These are phyloP conservation scores for Tuta absoluta DNA, from an alignment of 2,888 invertebrate genomes.

Conservation along the genomic window DNA sequence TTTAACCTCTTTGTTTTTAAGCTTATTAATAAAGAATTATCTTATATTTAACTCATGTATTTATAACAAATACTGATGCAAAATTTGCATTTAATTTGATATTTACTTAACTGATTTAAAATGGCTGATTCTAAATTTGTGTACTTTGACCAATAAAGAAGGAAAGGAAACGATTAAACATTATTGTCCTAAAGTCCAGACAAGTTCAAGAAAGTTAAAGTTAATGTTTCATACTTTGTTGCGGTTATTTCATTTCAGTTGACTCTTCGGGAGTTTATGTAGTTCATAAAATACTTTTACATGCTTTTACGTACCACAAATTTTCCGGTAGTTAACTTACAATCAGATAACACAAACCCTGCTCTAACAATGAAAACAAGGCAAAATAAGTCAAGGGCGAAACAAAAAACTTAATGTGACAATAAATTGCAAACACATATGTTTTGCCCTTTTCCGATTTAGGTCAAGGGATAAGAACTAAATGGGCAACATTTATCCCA, in stretches of 20 bases:
- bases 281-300: conserved; percentile 8
- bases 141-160: no score
- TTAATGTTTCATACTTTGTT: neutral
- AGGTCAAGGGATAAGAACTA: conserved; percentile 21
- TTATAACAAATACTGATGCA: no score
- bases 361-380: neutral
- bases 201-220: neutral
- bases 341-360: neutral
- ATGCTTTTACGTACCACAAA: neutral
- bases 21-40: no score
- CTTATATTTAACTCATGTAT: no score
- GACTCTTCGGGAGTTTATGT: neutral
- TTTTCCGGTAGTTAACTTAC: conserved; percentile 1
- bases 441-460: conserved; percentile 16
- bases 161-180: neutral
- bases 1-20: no score
- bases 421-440: conserved; percentile 7
- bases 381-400: conserved; percentile 1
- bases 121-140: no score
- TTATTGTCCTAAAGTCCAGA: neutral
- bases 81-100: no score
- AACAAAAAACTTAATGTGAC: conserved; percentile 14
- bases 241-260: neutral
- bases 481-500: conserved; percentile 18
- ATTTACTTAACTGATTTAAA: no score